These are phyloP conservation scores for Sarcophaga variegata DNA, from an alignment of 2,888 invertebrate genomes.

Conservation along the genomic window DNA sequence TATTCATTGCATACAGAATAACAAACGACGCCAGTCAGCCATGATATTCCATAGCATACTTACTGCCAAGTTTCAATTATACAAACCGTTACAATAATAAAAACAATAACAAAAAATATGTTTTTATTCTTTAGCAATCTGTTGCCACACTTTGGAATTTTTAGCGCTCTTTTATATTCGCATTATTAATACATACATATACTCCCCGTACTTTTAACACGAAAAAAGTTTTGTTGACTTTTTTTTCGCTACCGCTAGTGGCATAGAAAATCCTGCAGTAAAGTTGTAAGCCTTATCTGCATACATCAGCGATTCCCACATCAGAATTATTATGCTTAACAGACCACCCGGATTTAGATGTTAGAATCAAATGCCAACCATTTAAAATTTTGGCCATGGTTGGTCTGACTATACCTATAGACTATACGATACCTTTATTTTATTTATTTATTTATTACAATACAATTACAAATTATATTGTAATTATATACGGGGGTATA, in stretches of 20 bases:
- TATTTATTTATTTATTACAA: too few relatives aligned
- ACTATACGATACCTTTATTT: too few relatives aligned
- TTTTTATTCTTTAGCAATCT: constrained; percentile 67
- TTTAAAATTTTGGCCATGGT: too few relatives aligned
- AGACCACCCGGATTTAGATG: too few relatives aligned
- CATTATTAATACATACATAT: constrained; percentile 57
- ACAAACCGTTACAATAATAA: constrained; percentile 39
- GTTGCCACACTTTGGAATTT: constrained; percentile 66
- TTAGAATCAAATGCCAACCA: too few relatives aligned
- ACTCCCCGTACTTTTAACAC: constrained; percentile 58
- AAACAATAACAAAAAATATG: constrained; percentile 43
- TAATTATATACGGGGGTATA: too few relatives aligned
- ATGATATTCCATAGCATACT: constrained; percentile 7
- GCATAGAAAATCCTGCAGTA: constrained; percentile 44
- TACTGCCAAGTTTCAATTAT: constrained; percentile 51
- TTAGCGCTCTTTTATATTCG: constrained; percentile 68
- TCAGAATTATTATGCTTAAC: background rate
- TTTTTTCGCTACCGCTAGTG: constrained; percentile 19
- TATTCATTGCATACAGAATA: constrained; percentile 14
- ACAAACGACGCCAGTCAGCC: constrained; percentile 46
- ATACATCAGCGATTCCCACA: constrained; percentile 24
- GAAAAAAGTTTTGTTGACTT: constrained; percentile 62
- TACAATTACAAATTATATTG: too few relatives aligned
- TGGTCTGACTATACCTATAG: too few relatives aligned
- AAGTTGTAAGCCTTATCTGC: background rate